These are phyloP conservation scores for Nysson spinosus DNA, from an alignment of 2,888 invertebrate species.

Conservation along the genomic window DNA sequence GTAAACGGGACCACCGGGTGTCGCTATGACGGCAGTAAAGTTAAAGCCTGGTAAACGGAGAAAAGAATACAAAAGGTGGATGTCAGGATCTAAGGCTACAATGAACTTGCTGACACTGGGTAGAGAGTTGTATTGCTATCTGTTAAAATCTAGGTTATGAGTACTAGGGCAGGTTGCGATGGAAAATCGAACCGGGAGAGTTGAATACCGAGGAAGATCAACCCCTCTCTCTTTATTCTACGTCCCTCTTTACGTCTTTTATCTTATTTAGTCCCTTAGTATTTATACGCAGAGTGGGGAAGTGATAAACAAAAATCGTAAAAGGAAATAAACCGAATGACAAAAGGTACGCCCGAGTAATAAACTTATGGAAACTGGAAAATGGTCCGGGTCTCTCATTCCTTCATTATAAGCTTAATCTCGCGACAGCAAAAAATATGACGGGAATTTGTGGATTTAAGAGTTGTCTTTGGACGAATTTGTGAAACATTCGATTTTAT, in stretches of 20 bases:
- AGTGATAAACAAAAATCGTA: no score
- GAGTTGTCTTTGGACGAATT: no score
- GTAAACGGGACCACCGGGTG: background rate
- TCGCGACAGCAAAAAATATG: no score
- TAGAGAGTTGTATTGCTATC: slow-evolving; percentile 53
- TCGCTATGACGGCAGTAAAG: background rate
- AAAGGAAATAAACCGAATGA: no score
- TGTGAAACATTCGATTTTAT: no score
- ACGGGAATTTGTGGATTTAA: no score
- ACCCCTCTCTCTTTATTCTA: background rate
- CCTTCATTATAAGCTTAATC: no score
- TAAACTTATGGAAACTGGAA: no score
- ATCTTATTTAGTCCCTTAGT: no score
- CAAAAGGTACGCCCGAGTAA: no score
- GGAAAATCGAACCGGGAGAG: slow-evolving; percentile 70
- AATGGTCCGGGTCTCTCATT: no score
- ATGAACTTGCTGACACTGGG: slow-evolving; percentile 5
- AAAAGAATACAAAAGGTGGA: slow-evolving; percentile 34
- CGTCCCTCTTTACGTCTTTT: background rate
- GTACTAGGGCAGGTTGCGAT: slow-evolving; percentile 70
- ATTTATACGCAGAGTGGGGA: no score
- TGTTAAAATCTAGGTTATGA: slow-evolving; percentile 72
- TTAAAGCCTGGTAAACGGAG: slow-evolving; percentile 2
- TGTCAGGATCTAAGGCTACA: slow-evolving; percentile 13
- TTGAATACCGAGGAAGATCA: slow-evolving; percentile 26